Conservation (phyloP, 2,113 vertebrate genomes). For the Tiliqua scincoides region DNA sequence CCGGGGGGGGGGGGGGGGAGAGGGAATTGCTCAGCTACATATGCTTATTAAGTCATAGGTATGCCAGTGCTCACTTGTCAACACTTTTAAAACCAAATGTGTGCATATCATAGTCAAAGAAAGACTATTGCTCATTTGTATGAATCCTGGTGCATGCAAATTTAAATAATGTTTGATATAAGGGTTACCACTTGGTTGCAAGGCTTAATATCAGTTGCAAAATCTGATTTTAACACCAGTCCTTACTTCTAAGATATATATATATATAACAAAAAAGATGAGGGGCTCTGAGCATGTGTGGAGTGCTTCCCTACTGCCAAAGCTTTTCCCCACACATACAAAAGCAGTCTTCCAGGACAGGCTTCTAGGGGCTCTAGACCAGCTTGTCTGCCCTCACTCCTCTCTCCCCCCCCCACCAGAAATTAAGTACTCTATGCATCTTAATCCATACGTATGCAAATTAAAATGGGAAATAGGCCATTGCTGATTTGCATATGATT, state of each 20-base stretch:
- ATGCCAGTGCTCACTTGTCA: neutral
- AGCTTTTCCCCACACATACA: neutral
- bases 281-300: neutral
- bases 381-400: neutral
- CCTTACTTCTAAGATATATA: neutral
- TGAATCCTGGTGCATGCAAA: neutral
- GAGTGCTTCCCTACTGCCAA: neutral
- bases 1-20: neutral
- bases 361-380: neutral
- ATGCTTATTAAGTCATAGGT: neutral
- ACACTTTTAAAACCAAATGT: neutral
- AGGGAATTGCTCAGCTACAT: neutral
- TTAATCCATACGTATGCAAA: slow-evolving; percentile 10
- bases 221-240: neutral
- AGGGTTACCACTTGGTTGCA: neutral
- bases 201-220: neutral
- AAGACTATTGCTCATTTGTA: neutral
- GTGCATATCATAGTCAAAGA: neutral
- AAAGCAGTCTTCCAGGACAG: neutral
- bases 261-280: neutral
- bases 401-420: neutral
- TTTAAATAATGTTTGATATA: neutral
- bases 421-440: neutral
- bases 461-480: slow-evolving; percentile 12
- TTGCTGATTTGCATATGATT: slow-evolving; percentile 8